Evolutionary conservation across 2,797 vertebrate genomes (phyloP).

Genomic region (Acomys russatus): DNA sequence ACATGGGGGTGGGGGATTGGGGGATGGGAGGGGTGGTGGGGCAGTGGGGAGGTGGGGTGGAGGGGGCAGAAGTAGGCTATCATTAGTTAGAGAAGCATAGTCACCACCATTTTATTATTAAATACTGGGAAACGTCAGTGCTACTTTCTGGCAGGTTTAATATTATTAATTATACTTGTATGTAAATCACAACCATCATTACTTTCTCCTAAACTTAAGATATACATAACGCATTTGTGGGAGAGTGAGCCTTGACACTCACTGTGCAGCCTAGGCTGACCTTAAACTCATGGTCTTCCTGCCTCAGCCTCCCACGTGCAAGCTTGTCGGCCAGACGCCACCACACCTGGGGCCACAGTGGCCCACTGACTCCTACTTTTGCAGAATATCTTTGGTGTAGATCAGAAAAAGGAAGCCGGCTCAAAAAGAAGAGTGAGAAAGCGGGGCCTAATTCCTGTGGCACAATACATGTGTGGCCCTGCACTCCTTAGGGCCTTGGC

Average conservation of each 20-base stretch:
- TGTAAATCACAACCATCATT: constrained; percentile 22
- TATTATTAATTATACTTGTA: neutral
- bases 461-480: neutral
- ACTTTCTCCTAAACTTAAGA: constrained; percentile 4
- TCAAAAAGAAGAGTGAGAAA: neutral
- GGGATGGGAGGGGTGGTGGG: too few species aligned
- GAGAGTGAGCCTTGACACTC: neutral
- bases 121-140: neutral
- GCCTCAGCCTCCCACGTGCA: neutral
- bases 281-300: neutral
- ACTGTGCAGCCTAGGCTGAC: neutral
- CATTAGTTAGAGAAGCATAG: neutral
- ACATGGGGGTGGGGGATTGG: neutral
- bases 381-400: neutral
- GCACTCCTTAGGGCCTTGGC: neutral
- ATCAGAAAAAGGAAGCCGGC: neutral
- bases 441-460: neutral
- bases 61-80: neutral
- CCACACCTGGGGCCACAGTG: neutral
- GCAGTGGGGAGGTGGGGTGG: too few species aligned
- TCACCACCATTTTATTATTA: constrained; percentile 15
- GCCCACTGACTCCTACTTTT: neutral
- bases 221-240: neutral
- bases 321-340: neutral
- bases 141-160: constrained; percentile 47